Evolutionary conservation across 2,888 invertebrate species (phyloP).

Genomic region (Ornithoptera priamus): DNA sequence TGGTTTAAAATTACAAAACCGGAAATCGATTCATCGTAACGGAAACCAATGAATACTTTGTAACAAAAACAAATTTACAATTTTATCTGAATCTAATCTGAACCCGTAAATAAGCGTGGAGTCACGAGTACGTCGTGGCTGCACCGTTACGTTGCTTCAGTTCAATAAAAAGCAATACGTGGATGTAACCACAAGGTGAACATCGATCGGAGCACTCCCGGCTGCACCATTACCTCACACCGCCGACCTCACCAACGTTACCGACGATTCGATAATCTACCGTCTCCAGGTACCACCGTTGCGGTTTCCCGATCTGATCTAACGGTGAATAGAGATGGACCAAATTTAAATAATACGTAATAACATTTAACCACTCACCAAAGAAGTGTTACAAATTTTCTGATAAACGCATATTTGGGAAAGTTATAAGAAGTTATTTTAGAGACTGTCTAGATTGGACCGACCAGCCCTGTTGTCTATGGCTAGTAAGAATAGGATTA

Average conservation of each 20-base stretch:
- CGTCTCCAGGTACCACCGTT: conserved; percentile 60
- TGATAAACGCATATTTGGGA: too few species aligned
- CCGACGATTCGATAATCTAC: conserved; percentile 58
- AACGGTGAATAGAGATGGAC: conserved; percentile 46
- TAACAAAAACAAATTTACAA: too few species aligned
- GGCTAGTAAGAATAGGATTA: too few species aligned
- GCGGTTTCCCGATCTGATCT: conserved; percentile 59
- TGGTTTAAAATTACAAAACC: too few species aligned
- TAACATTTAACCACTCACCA: too few species aligned
- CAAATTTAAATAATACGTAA: neutral
- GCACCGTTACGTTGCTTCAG: conserved; percentile 25
- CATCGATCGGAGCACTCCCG: conserved; percentile 10
- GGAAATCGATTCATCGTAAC: too few species aligned
- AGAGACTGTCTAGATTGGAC: too few species aligned
- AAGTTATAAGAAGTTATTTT: too few species aligned
- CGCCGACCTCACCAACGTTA: conserved; percentile 3
- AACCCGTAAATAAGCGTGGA: neutral
- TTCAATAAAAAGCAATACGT: conserved; percentile 20
- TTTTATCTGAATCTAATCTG: conserved; percentile 2
- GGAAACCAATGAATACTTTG: neutral
- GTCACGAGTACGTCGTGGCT: conserved; percentile 14
- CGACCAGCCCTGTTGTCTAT: too few species aligned
- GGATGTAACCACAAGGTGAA: conserved; percentile 25
- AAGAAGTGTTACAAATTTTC: too few species aligned
- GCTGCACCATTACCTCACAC: conserved; percentile 18